Evolutionary conservation across 2,888 invertebrate species (phyloP).

Genomic region (Mechanitis messenoides): DNA sequence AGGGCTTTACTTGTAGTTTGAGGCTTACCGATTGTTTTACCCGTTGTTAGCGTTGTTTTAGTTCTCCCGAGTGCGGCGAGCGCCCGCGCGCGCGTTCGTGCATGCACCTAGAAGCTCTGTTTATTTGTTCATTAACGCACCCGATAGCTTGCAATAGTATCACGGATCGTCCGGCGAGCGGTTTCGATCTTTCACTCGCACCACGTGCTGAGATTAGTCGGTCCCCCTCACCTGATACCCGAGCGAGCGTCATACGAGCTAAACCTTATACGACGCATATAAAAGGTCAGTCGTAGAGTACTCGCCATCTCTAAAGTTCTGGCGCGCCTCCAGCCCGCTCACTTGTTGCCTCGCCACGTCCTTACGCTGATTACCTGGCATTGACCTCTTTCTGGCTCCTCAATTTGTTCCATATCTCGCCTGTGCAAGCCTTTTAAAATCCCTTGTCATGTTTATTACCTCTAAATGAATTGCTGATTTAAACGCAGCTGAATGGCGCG

Average conservation of each 20-base stretch:
- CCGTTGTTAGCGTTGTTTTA: constrained; percentile 77
- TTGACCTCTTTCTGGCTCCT: background rate
- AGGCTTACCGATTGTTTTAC: constrained; percentile 78
- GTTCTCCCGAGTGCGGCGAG: constrained; percentile 74
- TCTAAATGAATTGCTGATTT: constrained; percentile 2
- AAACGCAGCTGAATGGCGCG: background rate
- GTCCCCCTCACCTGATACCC: constrained; percentile 53
- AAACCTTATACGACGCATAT: constrained; percentile 55
- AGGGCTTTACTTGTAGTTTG: constrained; percentile 78
- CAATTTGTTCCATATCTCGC: constrained; percentile 27
- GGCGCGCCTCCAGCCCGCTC: constrained; percentile 46
- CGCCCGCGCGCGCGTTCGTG: constrained; percentile 71
- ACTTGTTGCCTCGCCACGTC: constrained; percentile 25
- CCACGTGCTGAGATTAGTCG: constrained; percentile 52
- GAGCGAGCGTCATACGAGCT: constrained; percentile 57
- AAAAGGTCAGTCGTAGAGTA: constrained; percentile 74
- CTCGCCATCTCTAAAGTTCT: constrained; percentile 77
- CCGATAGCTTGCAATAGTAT: constrained; percentile 72
- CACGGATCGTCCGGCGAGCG: constrained; percentile 71
- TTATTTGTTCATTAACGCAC: constrained; percentile 74
- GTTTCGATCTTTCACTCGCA: constrained; percentile 63
- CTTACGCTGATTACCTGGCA: constrained; percentile 10
- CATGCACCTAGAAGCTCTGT: constrained; percentile 75
- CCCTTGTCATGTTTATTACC: constrained; percentile 6
- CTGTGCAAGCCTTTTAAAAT: constrained; percentile 30